Percentiles rank a stretch among this genome's conserved stretches.
These are phyloP conservation scores for Chroicocephalus ridibundus DNA, from an alignment of 2,113 vertebrate species.

Conservation along the genomic window DNA sequence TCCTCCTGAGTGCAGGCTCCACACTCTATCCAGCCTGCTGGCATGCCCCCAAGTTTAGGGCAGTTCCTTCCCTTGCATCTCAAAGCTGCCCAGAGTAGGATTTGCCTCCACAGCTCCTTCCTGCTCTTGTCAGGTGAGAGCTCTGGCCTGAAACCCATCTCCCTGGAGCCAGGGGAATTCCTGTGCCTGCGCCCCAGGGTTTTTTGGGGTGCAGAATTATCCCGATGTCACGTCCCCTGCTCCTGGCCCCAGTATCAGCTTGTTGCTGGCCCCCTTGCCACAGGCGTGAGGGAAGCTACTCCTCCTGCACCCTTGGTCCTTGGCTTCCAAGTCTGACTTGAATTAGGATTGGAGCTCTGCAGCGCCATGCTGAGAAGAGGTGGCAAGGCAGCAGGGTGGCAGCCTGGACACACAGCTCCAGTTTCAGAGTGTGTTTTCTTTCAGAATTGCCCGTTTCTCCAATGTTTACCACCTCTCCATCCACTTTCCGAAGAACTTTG, in stretches of 20 bases:
- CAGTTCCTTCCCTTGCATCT: neutral
- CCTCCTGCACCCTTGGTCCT: neutral
- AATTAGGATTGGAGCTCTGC: accelerated
- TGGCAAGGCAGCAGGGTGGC: accelerated
- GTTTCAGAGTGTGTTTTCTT: neutral
- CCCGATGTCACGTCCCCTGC: accelerated
- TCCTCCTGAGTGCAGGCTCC: neutral
- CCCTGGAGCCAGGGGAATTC: neutral
- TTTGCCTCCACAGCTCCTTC: neutral
- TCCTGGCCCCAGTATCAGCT: neutral
- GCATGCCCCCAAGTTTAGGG: accelerated
- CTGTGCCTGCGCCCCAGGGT: neutral
- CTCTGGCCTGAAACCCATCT: neutral
- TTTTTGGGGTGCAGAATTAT: neutral
- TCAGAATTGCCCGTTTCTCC: conserved; percentile 93
- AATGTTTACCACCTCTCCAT: conserved; percentile 91
- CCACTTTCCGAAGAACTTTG: conserved; percentile 95
- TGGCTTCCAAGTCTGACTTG: accelerated
- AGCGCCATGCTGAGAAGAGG: accelerated
- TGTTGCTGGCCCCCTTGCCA: accelerated
- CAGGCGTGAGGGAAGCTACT: neutral
- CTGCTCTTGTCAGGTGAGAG: neutral
- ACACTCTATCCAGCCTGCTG: neutral
- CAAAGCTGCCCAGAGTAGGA: neutral
- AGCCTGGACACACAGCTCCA: neutral